Evolutionary conservation across 1,140 invertebrate genomes (phyloP).

Genomic region (Scaptomyza montana): DNA sequence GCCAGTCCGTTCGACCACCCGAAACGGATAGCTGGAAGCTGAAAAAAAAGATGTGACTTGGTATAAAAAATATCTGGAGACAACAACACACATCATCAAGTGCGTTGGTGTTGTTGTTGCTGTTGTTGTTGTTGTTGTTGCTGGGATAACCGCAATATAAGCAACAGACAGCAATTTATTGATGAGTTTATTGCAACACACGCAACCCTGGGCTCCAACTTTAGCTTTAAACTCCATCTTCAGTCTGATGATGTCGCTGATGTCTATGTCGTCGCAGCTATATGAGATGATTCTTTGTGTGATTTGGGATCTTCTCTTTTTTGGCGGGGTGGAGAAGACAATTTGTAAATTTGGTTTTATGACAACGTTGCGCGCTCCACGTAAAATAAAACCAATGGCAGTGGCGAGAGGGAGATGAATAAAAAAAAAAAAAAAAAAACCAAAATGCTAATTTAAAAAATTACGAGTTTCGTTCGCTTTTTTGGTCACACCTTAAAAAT

Average conservation of each 20-base stretch:
- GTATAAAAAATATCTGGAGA: not conserved
- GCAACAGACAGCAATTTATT: slow-evolving; percentile 82
- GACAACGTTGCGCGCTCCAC: slow-evolving; percentile 57
- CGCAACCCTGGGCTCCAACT: not conserved
- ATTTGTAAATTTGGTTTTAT: slow-evolving; percentile 84
- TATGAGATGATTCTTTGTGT: slow-evolving; percentile 76
- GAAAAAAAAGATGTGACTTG: not conserved
- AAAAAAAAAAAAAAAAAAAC: slow-evolving; percentile 35
- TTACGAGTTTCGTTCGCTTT: slow-evolving; percentile 81
- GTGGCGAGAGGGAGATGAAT: slow-evolving; percentile 13
- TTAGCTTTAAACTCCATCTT: slow-evolving; percentile 4
- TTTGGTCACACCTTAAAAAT: slow-evolving; percentile 83
- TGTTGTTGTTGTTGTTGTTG: slow-evolving; percentile 44
- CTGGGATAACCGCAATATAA: slow-evolving; percentile 44
- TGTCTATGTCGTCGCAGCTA: slow-evolving; percentile 71
- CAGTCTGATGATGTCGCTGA: slow-evolving; percentile 60
- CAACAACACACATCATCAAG: slow-evolving; percentile 35
- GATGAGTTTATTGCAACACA: slow-evolving; percentile 82
- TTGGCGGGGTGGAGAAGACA: slow-evolving; percentile 49
- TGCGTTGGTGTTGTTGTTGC: slow-evolving; percentile 49
- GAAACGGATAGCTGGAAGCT: not conserved
- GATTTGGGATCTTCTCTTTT: slow-evolving; percentile 6
- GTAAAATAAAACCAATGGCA: slow-evolving; percentile 31
- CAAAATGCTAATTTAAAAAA: slow-evolving; percentile 83
- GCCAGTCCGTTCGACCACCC: slow-evolving; percentile 24